A percentile compares a stretch with the other conserved stretches of the same genome.
These are phyloP conservation scores for Paraescarpia echinospica DNA, from an alignment of 1,140 invertebrate species.

Conservation along the genomic window DNA sequence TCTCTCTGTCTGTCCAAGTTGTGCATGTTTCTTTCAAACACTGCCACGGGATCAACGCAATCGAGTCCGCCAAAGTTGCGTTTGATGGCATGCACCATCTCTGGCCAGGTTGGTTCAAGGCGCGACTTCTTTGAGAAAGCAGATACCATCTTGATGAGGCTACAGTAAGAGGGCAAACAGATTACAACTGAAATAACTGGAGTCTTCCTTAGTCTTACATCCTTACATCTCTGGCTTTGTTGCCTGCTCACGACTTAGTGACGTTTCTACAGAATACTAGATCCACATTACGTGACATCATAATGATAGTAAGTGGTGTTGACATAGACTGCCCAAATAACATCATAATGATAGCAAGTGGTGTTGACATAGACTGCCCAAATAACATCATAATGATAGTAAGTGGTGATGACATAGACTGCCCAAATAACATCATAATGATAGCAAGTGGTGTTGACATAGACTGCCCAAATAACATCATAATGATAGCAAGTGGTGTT, in stretches of 20 bases:
- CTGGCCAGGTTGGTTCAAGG: constrained; percentile 35
- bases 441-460: too few species aligned
- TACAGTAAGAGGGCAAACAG: constrained; percentile 24
- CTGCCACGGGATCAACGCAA: constrained; percentile 37
- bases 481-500: too few species aligned
- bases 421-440: too few species aligned
- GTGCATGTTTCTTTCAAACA: constrained; percentile 37
- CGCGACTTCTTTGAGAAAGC: constrained; percentile 36
- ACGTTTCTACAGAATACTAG: too few species aligned
- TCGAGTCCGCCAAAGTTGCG: constrained; percentile 51
- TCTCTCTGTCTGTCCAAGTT: neutral
- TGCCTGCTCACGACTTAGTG: neutral
- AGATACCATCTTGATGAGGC: constrained; percentile 51
- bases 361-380: too few species aligned
- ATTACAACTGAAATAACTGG: neutral
- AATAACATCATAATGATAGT: too few species aligned
- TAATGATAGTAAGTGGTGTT: too few species aligned
- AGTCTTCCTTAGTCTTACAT: neutral
- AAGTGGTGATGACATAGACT: too few species aligned
- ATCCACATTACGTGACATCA: too few species aligned
- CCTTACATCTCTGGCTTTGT: neutral
- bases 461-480: too few species aligned
- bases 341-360: too few species aligned
- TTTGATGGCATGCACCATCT: constrained; percentile 43
- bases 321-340: too few species aligned